These are phyloP conservation scores for Pyxicephalus adspersus DNA, from an alignment of 2,113 vertebrate genomes.

Conservation along the genomic window DNA sequence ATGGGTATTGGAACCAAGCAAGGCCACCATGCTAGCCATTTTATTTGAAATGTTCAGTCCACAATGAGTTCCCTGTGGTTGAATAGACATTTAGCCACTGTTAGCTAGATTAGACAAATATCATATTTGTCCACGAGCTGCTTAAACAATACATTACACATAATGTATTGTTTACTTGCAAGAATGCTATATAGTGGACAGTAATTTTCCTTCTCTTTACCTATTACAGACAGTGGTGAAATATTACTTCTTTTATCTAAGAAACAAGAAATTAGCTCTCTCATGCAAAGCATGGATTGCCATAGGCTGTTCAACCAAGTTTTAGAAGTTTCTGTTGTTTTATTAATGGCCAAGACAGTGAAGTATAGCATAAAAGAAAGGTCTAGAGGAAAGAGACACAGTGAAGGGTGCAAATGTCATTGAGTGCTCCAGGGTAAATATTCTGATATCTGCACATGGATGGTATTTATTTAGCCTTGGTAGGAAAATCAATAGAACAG, in stretches of 20 bases:
- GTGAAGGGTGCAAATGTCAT: slow-evolving; percentile 27
- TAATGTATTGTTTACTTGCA: too few species aligned
- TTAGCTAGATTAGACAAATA: too few species aligned
- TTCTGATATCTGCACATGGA: slow-evolving; percentile 1
- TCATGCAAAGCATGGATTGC: background rate
- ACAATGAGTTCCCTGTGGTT: too few species aligned
- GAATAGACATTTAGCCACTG: too few species aligned
- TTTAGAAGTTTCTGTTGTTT: background rate
- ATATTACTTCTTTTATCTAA: background rate
- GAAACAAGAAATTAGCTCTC: background rate
- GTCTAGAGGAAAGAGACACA: background rate
- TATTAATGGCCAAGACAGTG: background rate
- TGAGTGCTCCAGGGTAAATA: background rate
- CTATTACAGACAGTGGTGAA: background rate
- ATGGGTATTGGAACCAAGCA: too few species aligned
- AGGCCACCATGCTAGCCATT: too few species aligned
- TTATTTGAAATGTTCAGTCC: too few species aligned
- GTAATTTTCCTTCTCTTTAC: too few species aligned
- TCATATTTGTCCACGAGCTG: too few species aligned
- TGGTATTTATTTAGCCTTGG: slow-evolving; percentile 29
- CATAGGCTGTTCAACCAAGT: background rate
- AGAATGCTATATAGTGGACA: too few species aligned
- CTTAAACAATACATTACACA: too few species aligned
- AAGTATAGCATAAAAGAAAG: slow-evolving; percentile 1
- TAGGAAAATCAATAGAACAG: slow-evolving; percentile 23